A percentile compares a stretch with the other conserved stretches of the same genome.
Conservation (phyloP, 2,888 invertebrate genomes). For the Drosophila differens region DNA sequence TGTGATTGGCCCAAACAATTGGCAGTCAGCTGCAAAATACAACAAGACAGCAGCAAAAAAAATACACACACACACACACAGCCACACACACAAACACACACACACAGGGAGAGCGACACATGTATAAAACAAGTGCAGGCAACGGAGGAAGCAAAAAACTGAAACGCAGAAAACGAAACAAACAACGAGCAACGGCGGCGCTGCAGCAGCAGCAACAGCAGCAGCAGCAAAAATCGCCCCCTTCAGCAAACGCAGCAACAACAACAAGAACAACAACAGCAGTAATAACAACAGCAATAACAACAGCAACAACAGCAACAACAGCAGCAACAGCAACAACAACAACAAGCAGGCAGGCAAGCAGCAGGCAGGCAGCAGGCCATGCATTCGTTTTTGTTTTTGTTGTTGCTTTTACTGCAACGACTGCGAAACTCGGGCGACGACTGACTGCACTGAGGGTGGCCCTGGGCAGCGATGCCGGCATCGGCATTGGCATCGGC, state of each 20-base stretch:
- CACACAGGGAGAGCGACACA: slow-evolving; percentile 42
- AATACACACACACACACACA: slow-evolving; percentile 30
- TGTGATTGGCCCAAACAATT: slow-evolving; percentile 84
- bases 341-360: slow-evolving; percentile 22
- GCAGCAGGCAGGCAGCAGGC: slow-evolving; percentile 32
- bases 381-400: slow-evolving; percentile 46
- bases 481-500: slow-evolving; percentile 38
- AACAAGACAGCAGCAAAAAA: slow-evolving; percentile 52
- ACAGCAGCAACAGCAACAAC: slow-evolving; percentile 10
- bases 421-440: slow-evolving; percentile 60
- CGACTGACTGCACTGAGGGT: slow-evolving; percentile 54
- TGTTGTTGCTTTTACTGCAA: slow-evolving; percentile 54
- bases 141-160: slow-evolving; percentile 55
- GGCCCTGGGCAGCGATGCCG: slow-evolving; percentile 61
- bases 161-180: slow-evolving; percentile 69
- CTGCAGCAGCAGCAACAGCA: slow-evolving; percentile 52
- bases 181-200: slow-evolving; percentile 44
- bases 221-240: slow-evolving; percentile 75
- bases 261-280: slow-evolving; percentile 30
- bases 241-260: slow-evolving; percentile 65
- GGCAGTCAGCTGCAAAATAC: slow-evolving; percentile 79
- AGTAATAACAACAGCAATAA: slow-evolving; percentile 11
- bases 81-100: slow-evolving; percentile 23
- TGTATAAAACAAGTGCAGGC: slow-evolving; percentile 52
- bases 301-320: neutral